phyloP scores from a whole-genome alignment of 2,113 vertebrate species.

The Azemiops feae region DNA sequence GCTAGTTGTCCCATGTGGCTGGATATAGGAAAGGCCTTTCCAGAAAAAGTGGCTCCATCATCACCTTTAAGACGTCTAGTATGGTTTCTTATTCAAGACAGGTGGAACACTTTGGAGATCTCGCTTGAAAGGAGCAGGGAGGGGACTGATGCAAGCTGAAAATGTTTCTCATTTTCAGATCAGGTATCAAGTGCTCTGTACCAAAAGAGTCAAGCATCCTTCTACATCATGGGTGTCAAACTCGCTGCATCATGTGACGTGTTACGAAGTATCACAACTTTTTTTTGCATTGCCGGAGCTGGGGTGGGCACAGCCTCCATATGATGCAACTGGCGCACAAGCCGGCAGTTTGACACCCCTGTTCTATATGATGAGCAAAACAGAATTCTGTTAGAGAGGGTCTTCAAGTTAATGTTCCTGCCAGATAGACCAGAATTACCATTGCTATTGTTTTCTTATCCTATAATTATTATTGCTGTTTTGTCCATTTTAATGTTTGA shows the following conservation, averaged over 20 bases:
- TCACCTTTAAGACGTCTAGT: not conserved
- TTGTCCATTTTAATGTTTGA: not conserved
- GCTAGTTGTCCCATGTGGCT: not conserved
- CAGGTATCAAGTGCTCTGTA: not conserved
- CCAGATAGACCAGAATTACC: not conserved
- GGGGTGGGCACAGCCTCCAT: too few relatives aligned
- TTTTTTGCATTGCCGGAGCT: not conserved
- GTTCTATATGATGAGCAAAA: not conserved
- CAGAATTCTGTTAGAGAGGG: not conserved
- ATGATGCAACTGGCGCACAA: too few relatives aligned
- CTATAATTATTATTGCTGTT: not conserved
- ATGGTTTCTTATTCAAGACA: not conserved
- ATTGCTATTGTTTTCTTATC: not conserved
- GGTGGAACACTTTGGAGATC: not conserved
- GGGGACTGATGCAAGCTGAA: not conserved
- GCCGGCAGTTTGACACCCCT: not conserved
- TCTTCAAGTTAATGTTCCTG: not conserved
- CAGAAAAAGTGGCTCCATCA: not conserved
- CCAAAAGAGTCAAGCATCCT: not conserved
- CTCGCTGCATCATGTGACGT: accelerated
- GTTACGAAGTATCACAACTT: not conserved
- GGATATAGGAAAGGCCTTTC: not conserved
- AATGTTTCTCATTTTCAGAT: not conserved
- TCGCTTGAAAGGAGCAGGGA: not conserved
- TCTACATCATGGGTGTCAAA: not conserved